Evolutionary conservation across 2,797 vertebrate species (phyloP), one percentile per base, ranked within the genome.

Genomic region (Rallus crepitans): DNA sequence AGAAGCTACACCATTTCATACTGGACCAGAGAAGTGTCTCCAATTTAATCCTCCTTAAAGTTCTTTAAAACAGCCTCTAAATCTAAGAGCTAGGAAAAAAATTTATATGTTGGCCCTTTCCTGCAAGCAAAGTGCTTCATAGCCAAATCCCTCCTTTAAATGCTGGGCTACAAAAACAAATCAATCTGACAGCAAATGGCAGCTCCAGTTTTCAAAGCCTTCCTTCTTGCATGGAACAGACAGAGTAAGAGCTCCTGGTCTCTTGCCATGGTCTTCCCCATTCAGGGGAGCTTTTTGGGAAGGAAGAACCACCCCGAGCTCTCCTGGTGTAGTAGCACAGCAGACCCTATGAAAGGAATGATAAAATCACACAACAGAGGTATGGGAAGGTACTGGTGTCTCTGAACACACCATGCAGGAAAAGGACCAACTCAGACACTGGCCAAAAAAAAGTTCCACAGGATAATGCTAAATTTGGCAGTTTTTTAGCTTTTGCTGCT

Each of bases 371-470:
- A 64, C 33, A 50, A 7, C 11, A 63, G 47, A 78, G 6, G 6
- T 33, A 13, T 11, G 5, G 6, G 18, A 69, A 52, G 6, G 15
- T 64, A 24, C 21, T 42, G 21, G 3, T 55, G 20, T 37, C 59
- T 63, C 77, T 57, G 75, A 87, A 76, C 15, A 47, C 40, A 50
- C 9, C 2, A 0, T 4, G 5, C 20, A 30, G 37, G 35, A 69
- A 45, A 59, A 79, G 19, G 21, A 70, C 4, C 1, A 5, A 4
- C 2, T 35, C 12, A 63, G 35, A 56, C 0, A 1, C 5, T n/a
- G 27, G 7, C 1, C 19, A 72, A 90, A 89, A 61, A 16, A 12
- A 53, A 64, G 21, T 48, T 71, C 24, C 30, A 59, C 5, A 21
- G 33, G 14, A 40, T 19, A 3, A 69, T 30, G 8, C 6, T 15